Evolutionary conservation across 2,888 invertebrate species (phyloP).

Genomic region (Ametastegia equiseti): DNA sequence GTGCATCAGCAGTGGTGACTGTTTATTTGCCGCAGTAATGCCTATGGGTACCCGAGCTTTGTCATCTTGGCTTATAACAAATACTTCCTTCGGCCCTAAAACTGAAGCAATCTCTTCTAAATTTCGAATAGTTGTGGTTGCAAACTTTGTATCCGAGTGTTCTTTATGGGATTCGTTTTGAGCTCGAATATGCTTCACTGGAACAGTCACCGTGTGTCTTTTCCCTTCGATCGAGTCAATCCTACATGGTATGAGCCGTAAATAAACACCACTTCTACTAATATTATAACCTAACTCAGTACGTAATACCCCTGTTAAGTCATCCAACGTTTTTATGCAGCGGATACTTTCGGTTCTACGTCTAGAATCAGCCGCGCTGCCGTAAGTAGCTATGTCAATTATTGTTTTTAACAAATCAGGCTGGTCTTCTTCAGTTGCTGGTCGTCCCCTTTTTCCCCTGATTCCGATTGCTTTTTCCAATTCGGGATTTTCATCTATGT

Average conservation of each 20-base stretch:
- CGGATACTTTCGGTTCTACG: slow-evolving; percentile 57
- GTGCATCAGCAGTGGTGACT: slow-evolving; percentile 63
- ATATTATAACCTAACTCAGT: slow-evolving; percentile 56
- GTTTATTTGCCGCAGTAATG: slow-evolving; percentile 61
- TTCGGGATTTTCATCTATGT: background rate
- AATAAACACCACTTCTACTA: slow-evolving; percentile 58
- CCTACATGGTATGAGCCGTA: slow-evolving; percentile 58
- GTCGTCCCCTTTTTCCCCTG: slow-evolving; percentile 56
- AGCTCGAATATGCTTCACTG: slow-evolving; percentile 57
- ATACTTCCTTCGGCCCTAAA: slow-evolving; percentile 54
- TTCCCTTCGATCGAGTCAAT: slow-evolving; percentile 59
- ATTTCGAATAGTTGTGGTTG: slow-evolving; percentile 58
- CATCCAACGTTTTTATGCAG: slow-evolving; percentile 55
- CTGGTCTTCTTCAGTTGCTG: slow-evolving; percentile 58
- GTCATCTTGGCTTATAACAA: slow-evolving; percentile 55
- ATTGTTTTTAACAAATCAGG: slow-evolving; percentile 61
- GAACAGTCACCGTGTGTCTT: slow-evolving; percentile 61
- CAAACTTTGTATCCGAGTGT: slow-evolving; percentile 63
- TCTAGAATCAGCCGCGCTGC: slow-evolving; percentile 58
- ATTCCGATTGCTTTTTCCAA: background rate
- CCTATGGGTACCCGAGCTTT: slow-evolving; percentile 63
- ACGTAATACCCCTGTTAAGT: slow-evolving; percentile 50
- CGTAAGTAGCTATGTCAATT: slow-evolving; percentile 60
- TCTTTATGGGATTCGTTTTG: slow-evolving; percentile 54
- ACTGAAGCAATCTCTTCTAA: slow-evolving; percentile 58